Evolutionary conservation across 1,140 invertebrate species (phyloP).

Genomic region (Saccostrea echinata): DNA sequence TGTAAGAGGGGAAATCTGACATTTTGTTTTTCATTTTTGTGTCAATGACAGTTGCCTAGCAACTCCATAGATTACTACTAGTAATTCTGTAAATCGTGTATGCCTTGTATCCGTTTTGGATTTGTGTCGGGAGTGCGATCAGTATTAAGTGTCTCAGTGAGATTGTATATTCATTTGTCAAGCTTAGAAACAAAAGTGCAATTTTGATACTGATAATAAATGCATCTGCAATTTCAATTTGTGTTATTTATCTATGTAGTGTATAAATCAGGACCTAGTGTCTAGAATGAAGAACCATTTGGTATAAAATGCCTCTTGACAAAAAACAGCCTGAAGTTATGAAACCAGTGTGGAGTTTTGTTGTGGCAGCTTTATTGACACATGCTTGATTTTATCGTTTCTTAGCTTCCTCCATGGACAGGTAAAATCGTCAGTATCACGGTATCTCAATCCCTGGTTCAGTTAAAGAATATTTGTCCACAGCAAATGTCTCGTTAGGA

Average conservation of each 20-base stretch:
- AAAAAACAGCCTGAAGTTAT: too few species aligned
- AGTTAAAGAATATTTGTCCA: too few species aligned
- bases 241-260: neutral
- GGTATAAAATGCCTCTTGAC: too few species aligned
- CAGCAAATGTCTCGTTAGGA: too few species aligned
- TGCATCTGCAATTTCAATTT: slow-evolving; percentile 14
- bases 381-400: too few species aligned
- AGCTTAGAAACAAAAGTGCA: slow-evolving; percentile 37
- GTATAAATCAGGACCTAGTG: too few species aligned
- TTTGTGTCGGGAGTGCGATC: neutral
- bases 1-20: neutral
- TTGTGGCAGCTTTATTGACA: too few species aligned
- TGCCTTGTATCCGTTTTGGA: neutral
- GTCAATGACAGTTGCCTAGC: slow-evolving; percentile 19
- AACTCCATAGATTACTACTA: neutral
- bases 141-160: slow-evolving; percentile 19
- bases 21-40: slow-evolving; percentile 18
- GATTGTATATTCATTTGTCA: slow-evolving; percentile 28
- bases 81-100: neutral
- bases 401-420: too few species aligned
- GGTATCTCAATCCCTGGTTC: too few species aligned
- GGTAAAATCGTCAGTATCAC: too few species aligned
- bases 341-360: too few species aligned
- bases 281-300: too few species aligned
- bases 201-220: slow-evolving; percentile 38